Evolutionary conservation across 2,797 vertebrate species (phyloP).

Genomic region (Graptemys geographica): DNA sequence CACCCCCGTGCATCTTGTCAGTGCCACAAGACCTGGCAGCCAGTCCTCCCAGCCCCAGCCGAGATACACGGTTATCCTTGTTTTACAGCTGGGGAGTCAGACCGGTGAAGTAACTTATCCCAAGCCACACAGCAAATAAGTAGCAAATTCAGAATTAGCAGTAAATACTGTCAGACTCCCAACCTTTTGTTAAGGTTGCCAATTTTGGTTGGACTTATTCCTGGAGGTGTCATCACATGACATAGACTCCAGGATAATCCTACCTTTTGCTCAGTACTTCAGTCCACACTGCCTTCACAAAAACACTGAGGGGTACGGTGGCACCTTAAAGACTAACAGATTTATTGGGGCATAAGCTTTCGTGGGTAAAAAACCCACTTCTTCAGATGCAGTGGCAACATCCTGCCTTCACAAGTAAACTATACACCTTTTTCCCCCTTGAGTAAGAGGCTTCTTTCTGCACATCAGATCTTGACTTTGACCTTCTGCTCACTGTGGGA

Average conservation of each 20-base stretch:
- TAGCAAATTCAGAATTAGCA: rapidly evolving
- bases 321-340: too few relatives aligned
- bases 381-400: too few relatives aligned
- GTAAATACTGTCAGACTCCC: rapidly evolving
- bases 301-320: too few relatives aligned
- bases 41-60: neutral
- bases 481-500: rapidly evolving
- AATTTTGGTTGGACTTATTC: neutral
- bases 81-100: neutral
- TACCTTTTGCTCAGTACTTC: neutral
- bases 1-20: too few relatives aligned
- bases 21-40: too few relatives aligned
- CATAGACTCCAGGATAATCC: neutral
- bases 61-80: neutral
- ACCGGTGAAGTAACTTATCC: rapidly evolving
- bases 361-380: too few relatives aligned
- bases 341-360: too few relatives aligned
- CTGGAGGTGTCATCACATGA: neutral
- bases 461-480: rapidly evolving
- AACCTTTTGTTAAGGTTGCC: rapidly evolving
- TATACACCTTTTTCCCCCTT: rapidly evolving
- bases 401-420: rapidly evolving
- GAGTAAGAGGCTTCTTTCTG: rapidly evolving
- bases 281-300: neutral
- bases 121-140: rapidly evolving